Base-by-base conservation (phyloP, 2,113 vertebrate species). In the Nematolebias whitei region DNA sequence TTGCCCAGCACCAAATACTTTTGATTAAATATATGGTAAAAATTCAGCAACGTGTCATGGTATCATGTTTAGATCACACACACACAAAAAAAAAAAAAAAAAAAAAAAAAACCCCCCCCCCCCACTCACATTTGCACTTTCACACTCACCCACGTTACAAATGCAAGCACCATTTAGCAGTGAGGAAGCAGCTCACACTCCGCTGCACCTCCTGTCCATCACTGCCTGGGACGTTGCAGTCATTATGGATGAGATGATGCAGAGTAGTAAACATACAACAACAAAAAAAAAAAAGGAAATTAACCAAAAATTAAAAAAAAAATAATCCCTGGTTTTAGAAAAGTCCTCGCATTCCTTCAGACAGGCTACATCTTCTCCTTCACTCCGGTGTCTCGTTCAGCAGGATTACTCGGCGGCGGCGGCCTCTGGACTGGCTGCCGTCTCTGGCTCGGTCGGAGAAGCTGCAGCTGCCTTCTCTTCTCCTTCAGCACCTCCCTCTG, bases 331-430 rank as follows among this genome's bases (percentile, higher is more conserved):
- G 87, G 90, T 95, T 95, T 94, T 94, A 95, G 95, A 96, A 94
- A 93, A 96, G 95, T 96, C 95, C 95, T 97, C 93, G 92, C 95
- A 94, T 95, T 96, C 95, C 94, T 95, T 90, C 94, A 94, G 93
- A 95, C 92, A 72, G 84, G 85, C 86, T 84, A 77, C 82, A 40
- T 82, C 83, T 61, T 59, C 76, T 89, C 82, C 81, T 88, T 87
- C 80, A 77, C 85, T 83, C 68, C 39, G 78, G 75, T 19, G 41
- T 83, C 51, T 86, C 8, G 51, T 55, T 84, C 74, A 71, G 77
- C 80, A 74, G 85, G 85, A 63, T 87, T 94, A 95, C 93, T 96
- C 95, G 19, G 93, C 82, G 1, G 92, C 83, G 1, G 92, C 84
- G 2, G 88, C 94, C 82, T 95, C 95, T 16, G 94, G 91, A 91